Evolutionary conservation across 2,888 invertebrate genomes (phyloP), one percentile per base, ranked within the genome.

Genomic region (Graphium colonna): DNA sequence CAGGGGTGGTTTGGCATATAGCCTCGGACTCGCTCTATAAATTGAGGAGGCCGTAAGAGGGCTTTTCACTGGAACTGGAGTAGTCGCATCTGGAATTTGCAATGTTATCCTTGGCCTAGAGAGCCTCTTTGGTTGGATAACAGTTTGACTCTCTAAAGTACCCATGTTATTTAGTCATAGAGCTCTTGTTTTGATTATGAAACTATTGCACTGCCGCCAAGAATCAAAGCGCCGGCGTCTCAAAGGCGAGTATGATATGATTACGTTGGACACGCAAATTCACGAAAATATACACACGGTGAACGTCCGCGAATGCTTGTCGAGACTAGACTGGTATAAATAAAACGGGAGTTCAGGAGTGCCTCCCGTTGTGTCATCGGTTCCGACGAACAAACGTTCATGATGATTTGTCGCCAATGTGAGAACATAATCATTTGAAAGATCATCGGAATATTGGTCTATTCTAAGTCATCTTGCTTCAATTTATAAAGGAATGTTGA

Each of bases 261-360:
- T 50, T 51, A 49, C 56, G 60, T 16, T 9, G 47, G 39, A 52
- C 55, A 53, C 55, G 60, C 59, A 62, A 64, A 53, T 52, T 62
- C 26, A 47, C 26, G 38, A 61, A 58, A 61, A 62, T 63, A 57
- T 51, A 43, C 60, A 59, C 58, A 56, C 55, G 56, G 64, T 60
- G 75, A 70, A 75, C 84, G 83, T 79, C 73, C 80, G 75, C 75
- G 72, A 69, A 66, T 64, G 67, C 63, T 56, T 65, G 73, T 56
- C 62, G 71, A 73, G 75, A 68, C 77, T 84, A 83, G 79, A 82
- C 79, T 72, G 75, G 82, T 89, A 89, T 82, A 87, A 88, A 88
- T 88, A 88, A 72, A 79, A 71, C 76, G 64, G 69, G 68, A 67
- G 71, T 67, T 70, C 63, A 65, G 68, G 59, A 61, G 45, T 41